phyloP scores from a whole-genome alignment of 2,113 vertebrate genomes.

The Thamnaconus septentrionalis region DNA sequence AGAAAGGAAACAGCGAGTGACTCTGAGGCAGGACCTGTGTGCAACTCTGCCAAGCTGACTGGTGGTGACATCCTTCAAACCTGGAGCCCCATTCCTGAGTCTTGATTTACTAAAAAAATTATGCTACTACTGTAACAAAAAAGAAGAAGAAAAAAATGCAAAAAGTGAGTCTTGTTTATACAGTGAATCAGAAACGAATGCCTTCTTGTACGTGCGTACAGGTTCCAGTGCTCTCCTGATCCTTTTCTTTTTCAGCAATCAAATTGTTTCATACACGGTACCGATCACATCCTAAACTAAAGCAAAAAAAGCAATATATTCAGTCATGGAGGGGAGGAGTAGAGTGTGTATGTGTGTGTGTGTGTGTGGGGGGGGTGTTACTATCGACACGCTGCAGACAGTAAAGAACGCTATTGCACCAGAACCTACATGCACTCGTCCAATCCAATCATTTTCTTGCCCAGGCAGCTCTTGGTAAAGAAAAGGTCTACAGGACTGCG shows the following conservation, averaged over 20 bases:
- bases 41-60: slow-evolving; percentile 40
- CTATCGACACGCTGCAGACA: slow-evolving; percentile 52
- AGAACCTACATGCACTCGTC: too few species aligned
- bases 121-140: slow-evolving; percentile 13
- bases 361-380: slow-evolving; percentile 4
- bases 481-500: too few species aligned
- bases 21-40: slow-evolving; percentile 61
- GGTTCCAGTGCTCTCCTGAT: slow-evolving; percentile 1
- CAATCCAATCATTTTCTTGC: too few species aligned
- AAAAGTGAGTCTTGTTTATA: slow-evolving; percentile 5
- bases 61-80: slow-evolving; percentile 32
- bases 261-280: slow-evolving; percentile 34
- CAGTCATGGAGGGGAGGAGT: slow-evolving; percentile 25
- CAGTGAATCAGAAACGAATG: slow-evolving; percentile 7
- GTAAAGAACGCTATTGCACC: slow-evolving; percentile 57
- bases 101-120: slow-evolving; percentile 31
- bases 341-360: too few species aligned
- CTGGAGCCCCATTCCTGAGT: slow-evolving; percentile 62
- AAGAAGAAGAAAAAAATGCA: too few species aligned
- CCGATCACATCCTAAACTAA: slow-evolving; percentile 26
- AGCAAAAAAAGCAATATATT: slow-evolving; percentile 37
- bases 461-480: too few species aligned
- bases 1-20: slow-evolving; percentile 25
- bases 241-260: slow-evolving; percentile 19
- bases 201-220: slow-evolving; percentile 1